A percentile compares a stretch with the other conserved stretches of the same genome.
Conservation (phyloP, 2,797 vertebrate genomes). For the Scomberomorus guttatus region DNA sequence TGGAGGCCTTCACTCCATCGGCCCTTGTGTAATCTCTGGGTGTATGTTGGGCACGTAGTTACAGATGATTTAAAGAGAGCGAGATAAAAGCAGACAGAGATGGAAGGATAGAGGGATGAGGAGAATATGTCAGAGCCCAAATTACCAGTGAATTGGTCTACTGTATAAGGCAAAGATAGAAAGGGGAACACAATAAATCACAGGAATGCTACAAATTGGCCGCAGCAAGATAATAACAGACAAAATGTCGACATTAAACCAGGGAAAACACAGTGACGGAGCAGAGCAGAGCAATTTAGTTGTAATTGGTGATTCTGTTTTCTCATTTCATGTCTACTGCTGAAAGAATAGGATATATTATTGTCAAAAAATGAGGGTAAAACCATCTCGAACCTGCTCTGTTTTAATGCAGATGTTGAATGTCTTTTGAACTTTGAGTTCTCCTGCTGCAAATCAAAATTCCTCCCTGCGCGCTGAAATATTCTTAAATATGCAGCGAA, state of each 20-base stretch:
- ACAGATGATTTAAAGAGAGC: constrained; percentile 60
- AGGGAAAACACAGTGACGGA: constrained; percentile 23
- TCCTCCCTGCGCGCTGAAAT: too few species aligned
- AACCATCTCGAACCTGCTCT: background rate
- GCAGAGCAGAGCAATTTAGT: constrained; percentile 1
- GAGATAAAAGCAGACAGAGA: constrained; percentile 50
- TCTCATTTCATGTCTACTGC: background rate
- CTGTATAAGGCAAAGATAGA: constrained; percentile 33
- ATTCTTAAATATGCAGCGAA: background rate
- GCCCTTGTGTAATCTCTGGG: constrained; percentile 54
- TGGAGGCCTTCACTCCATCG: constrained; percentile 35
- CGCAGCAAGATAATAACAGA: constrained; percentile 43
- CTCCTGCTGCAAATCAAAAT: background rate
- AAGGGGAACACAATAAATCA: constrained; percentile 8
- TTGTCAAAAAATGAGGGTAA: background rate
- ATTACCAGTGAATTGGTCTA: constrained; percentile 37
- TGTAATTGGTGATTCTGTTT: constrained; percentile 35
- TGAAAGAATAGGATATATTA: constrained; percentile 15
- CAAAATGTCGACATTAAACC: constrained; percentile 37
- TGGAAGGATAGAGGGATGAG: constrained; percentile 16
- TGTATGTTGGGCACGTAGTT: constrained; percentile 40
- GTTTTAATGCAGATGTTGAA: background rate
- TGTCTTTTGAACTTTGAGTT: background rate
- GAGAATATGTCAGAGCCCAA: constrained; percentile 30
- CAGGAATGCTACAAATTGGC: constrained; percentile 39